Evolutionary conservation across 2,888 invertebrate genomes (phyloP).

Genomic region (Euzetes globulus): DNA sequence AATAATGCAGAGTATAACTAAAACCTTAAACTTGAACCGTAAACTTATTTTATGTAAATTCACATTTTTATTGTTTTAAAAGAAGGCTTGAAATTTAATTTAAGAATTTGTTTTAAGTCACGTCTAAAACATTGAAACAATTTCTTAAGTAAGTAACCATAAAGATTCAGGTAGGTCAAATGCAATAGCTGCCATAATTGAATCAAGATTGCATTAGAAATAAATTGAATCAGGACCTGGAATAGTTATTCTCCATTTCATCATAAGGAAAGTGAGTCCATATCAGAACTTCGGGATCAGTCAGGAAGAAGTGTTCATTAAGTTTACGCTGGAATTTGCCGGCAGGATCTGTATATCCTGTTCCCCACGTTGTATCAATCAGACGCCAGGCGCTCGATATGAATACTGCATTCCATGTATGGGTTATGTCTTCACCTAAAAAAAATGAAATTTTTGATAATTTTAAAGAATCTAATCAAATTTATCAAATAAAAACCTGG

Average conservation of each 20-base stretch:
- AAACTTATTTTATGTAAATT: too few relatives aligned
- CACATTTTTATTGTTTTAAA: too few relatives aligned
- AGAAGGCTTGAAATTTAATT: too few relatives aligned
- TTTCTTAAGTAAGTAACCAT: too few relatives aligned
- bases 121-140: too few relatives aligned
- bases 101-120: too few relatives aligned
- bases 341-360: slow-evolving; percentile 43
- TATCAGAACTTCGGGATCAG: slow-evolving; percentile 45
- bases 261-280: slow-evolving; percentile 45
- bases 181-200: not conserved
- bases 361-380: slow-evolving; percentile 45
- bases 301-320: slow-evolving; percentile 45
- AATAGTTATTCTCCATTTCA: slow-evolving; percentile 43
- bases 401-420: slow-evolving; percentile 45
- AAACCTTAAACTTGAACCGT: too few relatives aligned
- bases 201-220: not conserved
- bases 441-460: not conserved
- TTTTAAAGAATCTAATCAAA: not conserved
- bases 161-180: too few relatives aligned
- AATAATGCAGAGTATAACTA: too few relatives aligned
- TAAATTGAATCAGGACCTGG: slow-evolving; percentile 38
- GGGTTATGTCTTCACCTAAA: slow-evolving; percentile 42
- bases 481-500: slow-evolving; percentile 38
- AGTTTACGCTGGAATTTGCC: slow-evolving; percentile 44
- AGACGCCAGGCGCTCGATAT: slow-evolving; percentile 45